Evolutionary conservation across 23 tunicate species (phyloP).

Genomic region (Ascidia mentula): DNA sequence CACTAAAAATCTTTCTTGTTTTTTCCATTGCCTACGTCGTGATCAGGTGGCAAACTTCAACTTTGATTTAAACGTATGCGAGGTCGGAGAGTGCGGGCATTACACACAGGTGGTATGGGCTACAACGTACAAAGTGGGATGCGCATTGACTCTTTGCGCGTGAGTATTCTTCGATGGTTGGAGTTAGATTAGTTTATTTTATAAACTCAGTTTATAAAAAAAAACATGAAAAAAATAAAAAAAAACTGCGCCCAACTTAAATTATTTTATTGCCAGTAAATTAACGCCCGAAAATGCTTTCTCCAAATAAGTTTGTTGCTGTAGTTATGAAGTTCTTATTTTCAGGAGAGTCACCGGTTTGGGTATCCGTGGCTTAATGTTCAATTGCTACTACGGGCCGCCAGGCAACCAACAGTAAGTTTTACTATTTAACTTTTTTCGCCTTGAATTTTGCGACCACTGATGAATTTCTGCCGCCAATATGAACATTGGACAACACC

Average conservation of each 20-base stretch:
- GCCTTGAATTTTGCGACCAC: too few relatives aligned
- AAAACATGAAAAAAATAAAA: neutral
- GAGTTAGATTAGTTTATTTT: neutral
- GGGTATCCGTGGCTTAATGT: neutral
- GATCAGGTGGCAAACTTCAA: neutral
- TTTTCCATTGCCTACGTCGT: too few relatives aligned
- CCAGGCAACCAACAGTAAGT: neutral
- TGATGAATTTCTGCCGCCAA: too few relatives aligned
- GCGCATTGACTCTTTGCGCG: neutral
- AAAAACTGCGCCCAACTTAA: neutral
- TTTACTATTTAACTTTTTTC: too few relatives aligned
- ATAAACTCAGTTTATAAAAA: too few relatives aligned
- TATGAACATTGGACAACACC: too few relatives aligned
- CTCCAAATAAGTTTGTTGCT: neutral
- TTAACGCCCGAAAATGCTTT: neutral
- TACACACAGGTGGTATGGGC: neutral
- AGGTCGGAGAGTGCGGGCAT: neutral
- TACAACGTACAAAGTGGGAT: neutral
- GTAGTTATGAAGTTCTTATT: neutral
- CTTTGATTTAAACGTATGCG: neutral
- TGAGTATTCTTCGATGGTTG: neutral
- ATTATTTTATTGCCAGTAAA: neutral
- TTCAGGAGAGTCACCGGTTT: neutral
- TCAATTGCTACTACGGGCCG: conserved; percentile 1
- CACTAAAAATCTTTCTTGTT: too few relatives aligned